These are phyloP conservation scores for Latrodectus geometricus DNA, from an alignment of 1,140 invertebrate genomes.

Conservation along the genomic window DNA sequence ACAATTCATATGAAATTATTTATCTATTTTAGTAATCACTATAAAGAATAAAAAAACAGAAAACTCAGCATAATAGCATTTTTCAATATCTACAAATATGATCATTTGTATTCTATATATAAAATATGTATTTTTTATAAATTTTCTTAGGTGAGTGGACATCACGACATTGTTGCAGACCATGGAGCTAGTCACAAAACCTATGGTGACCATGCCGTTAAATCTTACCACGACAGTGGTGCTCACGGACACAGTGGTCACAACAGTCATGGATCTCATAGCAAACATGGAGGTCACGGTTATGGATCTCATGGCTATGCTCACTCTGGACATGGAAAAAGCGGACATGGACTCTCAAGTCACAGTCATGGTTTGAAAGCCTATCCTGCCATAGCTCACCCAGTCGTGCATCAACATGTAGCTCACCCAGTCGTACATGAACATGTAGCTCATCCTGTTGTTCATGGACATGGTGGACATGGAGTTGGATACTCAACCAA, in stretches of 20 bases:
- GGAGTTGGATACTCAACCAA: slow-evolving; percentile 12
- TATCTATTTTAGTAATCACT: too few relatives aligned
- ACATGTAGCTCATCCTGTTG: neutral
- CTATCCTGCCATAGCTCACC: neutral
- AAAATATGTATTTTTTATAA: too few relatives aligned
- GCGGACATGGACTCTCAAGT: slow-evolving; percentile 1
- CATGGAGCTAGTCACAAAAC: slow-evolving; percentile 15
- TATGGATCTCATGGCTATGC: slow-evolving; percentile 31
- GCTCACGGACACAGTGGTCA: slow-evolving; percentile 43
- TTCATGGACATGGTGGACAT: neutral
- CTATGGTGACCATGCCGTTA: slow-evolving; percentile 36
- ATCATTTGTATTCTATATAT: too few relatives aligned
- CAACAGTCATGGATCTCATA: slow-evolving; percentile 30
- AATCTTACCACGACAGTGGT: slow-evolving; percentile 46
- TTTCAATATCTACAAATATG: too few relatives aligned
- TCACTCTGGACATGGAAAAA: slow-evolving; percentile 8
- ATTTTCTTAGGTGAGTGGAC: slow-evolving; percentile 21
- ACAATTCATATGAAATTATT: too few relatives aligned
- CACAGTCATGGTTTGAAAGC: neutral
- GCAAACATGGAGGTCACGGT: slow-evolving; percentile 31
- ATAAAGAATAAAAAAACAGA: too few relatives aligned
- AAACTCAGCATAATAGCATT: too few relatives aligned
- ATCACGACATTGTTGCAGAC: slow-evolving; percentile 48
- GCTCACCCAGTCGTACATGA: neutral
- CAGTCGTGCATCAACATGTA: neutral